Evolutionary conservation across 2,888 invertebrate genomes (phyloP), one percentile per base, ranked within the genome.

Genomic region (Eilema depressum): DNA sequence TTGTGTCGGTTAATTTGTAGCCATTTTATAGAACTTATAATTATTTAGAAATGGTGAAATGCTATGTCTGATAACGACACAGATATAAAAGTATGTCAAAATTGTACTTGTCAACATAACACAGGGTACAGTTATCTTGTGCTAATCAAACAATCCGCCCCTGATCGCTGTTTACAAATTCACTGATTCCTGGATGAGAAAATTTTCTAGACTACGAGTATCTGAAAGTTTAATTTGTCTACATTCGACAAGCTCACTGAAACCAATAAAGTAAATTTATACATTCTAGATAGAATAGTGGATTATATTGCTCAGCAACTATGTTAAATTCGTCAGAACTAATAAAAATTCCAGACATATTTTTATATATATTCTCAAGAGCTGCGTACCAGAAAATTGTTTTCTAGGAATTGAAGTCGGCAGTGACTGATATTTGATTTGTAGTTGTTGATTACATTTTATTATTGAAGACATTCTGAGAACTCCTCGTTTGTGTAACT

Each of bases 381-480:
- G 23, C 33, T 56, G 56, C 25, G 23, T 23, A 57, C 33, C 56
- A 25, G 10, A 56, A 56, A 56, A 56, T 25, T n/a, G 11, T 23
- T 60, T 62, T 56, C 56, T 33, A 62, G 61, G 30, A 68, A 68
- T 47, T 61, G 25, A 53, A 61, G 30, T 68, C 20, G 25, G 53
- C 53, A 53, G 25, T 30, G 33, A 63, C 47, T 26, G 61, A 61
- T 67, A 63, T 62, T 68, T 62, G 56, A 68, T 68, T 62, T 25
- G n/a, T 20, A 37, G 37, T 11, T 33, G 20, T 25, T 56, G 63
- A 56, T 68, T 37, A 53, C 20, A 53, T 64, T 68, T 68, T 3
- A 28, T 57, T 63, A 41, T 33, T 33, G 33, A 17, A 23, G 53
- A 68, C 12, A 7, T 62, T 68, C 62, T 61, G 20, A 20, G 56